A percentile compares a stretch with the other conserved stretches of the same genome.
phyloP scores from a whole-genome alignment of 2,113 vertebrate species.

The Gobiocypris rarus region DNA sequence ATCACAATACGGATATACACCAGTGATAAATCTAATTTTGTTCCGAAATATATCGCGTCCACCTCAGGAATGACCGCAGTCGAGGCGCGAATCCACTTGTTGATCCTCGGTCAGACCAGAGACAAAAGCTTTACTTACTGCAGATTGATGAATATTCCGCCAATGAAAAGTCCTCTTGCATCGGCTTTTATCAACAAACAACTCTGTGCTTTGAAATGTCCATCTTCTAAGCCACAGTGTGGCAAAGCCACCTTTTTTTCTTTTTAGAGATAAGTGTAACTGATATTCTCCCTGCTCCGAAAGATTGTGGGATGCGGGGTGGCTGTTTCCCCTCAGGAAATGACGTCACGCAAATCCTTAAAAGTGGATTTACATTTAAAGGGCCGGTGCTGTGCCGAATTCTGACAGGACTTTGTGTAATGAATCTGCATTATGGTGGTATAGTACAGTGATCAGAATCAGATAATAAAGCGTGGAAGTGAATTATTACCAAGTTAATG shows the following conservation, averaged over 20 bases:
- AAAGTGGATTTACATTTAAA: slow-evolving; percentile 74
- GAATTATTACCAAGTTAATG: background rate
- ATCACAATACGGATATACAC: background rate
- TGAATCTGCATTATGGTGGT: background rate
- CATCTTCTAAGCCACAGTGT: slow-evolving; percentile 24
- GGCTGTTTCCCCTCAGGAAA: slow-evolving; percentile 67
- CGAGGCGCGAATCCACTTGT: slow-evolving; percentile 63
- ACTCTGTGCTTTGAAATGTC: background rate
- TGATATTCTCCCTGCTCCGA: slow-evolving; percentile 60
- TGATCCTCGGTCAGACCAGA: slow-evolving; percentile 37
- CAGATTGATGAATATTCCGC: slow-evolving; percentile 50
- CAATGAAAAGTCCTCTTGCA: slow-evolving; percentile 57
- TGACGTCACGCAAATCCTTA: slow-evolving; percentile 73
- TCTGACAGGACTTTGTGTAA: background rate
- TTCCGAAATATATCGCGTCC: background rate
- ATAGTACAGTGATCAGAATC: background rate
- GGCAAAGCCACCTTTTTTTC: background rate
- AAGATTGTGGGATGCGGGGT: slow-evolving; percentile 68
- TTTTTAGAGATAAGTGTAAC: background rate
- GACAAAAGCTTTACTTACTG: slow-evolving; percentile 64
- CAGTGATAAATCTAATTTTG: background rate
- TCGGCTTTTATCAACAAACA: slow-evolving; percentile 48
- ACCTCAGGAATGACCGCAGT: background rate
- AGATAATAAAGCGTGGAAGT: background rate
- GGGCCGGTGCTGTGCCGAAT: slow-evolving; percentile 26